Base-by-base conservation (phyloP, 2,888 invertebrate species). In the Epistrophella euchroma region DNA sequence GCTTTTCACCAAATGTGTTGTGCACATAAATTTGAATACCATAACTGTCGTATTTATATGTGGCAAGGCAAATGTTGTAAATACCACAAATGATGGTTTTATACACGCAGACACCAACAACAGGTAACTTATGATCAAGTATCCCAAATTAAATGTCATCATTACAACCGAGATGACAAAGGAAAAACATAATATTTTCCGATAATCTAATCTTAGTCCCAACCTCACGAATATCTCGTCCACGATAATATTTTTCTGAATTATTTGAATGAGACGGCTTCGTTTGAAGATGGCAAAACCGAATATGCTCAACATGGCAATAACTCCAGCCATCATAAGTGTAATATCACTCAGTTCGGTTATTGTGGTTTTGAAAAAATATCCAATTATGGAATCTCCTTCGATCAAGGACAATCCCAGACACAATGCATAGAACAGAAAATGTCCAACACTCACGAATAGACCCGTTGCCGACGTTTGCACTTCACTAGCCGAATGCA, bases 281-380 rank as follows among this genome's bases (percentile, higher is more conserved):
- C 91, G 88, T 73, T 90, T 90, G 22, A 90, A 90, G 43, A 91
- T 90, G 6, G 90, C 89, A 37, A 91, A 91, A 2, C 91, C 90
- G 25, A 91, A 92, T 25, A 92, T 91, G 2, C 91, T 90, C n/a
- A 90, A 79, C 90, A 92, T 91, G 28, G 91, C 91, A 47, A 90
- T 89, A 40, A 91, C 90, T 11, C 91, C 91, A 5, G 90, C 91
- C 13, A 91, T 40, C 5, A 91, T 88, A 4, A 92, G 88, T 0
- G 91, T 90, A 17, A 89, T 88, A 79, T 92, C 92, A 64, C 92
- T 91, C 81, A 92, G 40, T 6, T 91, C 90, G 2, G 92, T 92
- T 1, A 92, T 91, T 60, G 91, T 91, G 3, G 91, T 92, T 77
- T 91, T 91, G 64, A 92, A 92, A 82, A 92, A 92, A 80, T 92